phyloP scores from a whole-genome alignment of 1,140 invertebrate species.

The Papilio aristodemus region DNA sequence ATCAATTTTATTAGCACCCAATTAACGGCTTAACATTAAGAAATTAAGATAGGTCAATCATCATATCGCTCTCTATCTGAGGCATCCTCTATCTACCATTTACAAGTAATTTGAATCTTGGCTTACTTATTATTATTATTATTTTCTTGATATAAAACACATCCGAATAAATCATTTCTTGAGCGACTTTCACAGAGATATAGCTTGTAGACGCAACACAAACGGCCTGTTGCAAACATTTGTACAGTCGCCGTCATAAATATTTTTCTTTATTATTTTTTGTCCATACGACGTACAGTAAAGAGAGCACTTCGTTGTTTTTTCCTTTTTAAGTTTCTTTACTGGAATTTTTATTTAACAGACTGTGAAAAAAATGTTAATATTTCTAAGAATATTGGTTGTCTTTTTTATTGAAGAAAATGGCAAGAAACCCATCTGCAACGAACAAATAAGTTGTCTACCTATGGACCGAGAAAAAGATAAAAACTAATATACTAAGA shows the following conservation, averaged over 20 bases:
- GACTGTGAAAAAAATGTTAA: background rate
- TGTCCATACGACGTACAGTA: background rate
- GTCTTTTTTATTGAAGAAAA: too few relatives aligned
- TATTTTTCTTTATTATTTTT: background rate
- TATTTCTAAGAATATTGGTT: too few relatives aligned
- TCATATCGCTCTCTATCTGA: too few relatives aligned
- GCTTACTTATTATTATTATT: background rate
- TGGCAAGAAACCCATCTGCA: too few relatives aligned
- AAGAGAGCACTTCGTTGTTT: background rate
- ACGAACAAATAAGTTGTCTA: too few relatives aligned
- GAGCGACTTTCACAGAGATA: background rate
- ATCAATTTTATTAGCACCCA: too few relatives aligned
- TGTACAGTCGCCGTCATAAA: constrained; percentile 5
- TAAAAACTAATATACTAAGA: too few relatives aligned
- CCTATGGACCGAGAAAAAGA: too few relatives aligned
- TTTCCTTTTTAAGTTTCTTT: background rate
- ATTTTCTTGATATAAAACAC: background rate
- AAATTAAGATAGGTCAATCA: too few relatives aligned
- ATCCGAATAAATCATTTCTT: background rate
- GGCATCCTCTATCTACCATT: too few relatives aligned
- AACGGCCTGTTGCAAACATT: background rate
- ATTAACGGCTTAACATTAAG: too few relatives aligned
- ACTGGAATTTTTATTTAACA: background rate
- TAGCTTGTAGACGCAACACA: background rate
- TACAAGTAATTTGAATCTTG: too few relatives aligned